Base-by-base conservation (phyloP, 2,797 vertebrate species). In the Pseudotriccus pelzelni region DNA sequence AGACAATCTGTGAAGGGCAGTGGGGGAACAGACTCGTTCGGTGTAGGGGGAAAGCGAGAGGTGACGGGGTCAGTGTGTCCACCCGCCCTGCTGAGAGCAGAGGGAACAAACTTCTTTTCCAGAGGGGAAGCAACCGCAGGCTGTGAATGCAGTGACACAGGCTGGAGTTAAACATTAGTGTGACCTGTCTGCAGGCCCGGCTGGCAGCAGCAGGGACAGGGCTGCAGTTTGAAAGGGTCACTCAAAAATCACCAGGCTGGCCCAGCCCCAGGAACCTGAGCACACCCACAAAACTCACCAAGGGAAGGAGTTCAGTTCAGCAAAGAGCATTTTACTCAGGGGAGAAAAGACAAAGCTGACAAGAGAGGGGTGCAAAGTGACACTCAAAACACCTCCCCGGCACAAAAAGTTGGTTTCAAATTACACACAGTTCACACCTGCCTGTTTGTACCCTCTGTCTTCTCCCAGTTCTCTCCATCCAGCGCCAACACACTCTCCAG, bases 121-220 rank as follows among this genome's bases (percentile, higher is more conserved):
- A 37, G 78, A 77, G 32, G 60, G 32, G n/a, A 91, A 25, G 68
- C 43, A 73, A 68, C 19, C 55, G 2, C 30, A 0, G 84, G 74
- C 49, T 91, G 55, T 0, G 6, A 85, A 96, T 96, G 96, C 96
- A 50, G 67, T 67, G 82, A 37, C 96, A 96, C 92, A 96, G 78
- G 75, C 56, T 87, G 84, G 5, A 95, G 94, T 96, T 96, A 96
- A 96, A 96, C 84, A 96, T 96, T 96, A 96, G 75, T 94, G 91
- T 41, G 94, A 87, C 68, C 91, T 2, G 91, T 93, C 95, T 96
- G 89, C 94, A 25, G 44, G 91, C 68, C 84, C 2, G 56, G 70
- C 92, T 90, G 91, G 89, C 86, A 90, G 78, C 79, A 83, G 17
- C 76, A 22, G 41, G 24, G 60, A 46, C 80, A 1, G 1, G 80